phyloP scores from a whole-genome alignment of 2,888 invertebrate genomes.

The Stenichneumon culpator region DNA sequence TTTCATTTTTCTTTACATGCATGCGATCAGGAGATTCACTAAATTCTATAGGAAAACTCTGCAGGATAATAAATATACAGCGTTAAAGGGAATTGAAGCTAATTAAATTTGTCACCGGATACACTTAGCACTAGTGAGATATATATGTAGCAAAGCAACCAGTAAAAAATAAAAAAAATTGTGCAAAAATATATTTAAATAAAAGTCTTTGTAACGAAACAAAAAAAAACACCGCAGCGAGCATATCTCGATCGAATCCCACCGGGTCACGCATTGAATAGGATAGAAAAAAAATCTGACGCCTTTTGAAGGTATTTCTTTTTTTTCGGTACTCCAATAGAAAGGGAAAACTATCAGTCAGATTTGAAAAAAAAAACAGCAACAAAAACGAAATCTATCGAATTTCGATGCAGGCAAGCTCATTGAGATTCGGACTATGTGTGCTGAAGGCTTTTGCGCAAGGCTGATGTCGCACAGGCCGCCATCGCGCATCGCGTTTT shows the following conservation, averaged over 20 bases:
- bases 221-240: slow-evolving; percentile 19
- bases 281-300: background rate
- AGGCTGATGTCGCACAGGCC: slow-evolving; percentile 67
- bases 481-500: slow-evolving; percentile 58
- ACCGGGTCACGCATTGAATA: background rate
- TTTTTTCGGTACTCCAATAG: background rate
- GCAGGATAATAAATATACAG: slow-evolving; percentile 21
- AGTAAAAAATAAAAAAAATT: background rate
- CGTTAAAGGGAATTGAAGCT: slow-evolving; percentile 9
- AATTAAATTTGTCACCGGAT: slow-evolving; percentile 20
- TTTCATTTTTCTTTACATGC: slow-evolving; percentile 18
- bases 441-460: slow-evolving; percentile 58
- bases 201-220: background rate
- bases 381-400: slow-evolving; percentile 51
- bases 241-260: slow-evolving; percentile 26
- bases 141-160: slow-evolving; percentile 6
- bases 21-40: slow-evolving; percentile 8
- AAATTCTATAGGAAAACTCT: slow-evolving; percentile 44
- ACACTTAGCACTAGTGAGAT: slow-evolving; percentile 1
- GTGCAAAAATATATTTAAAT: background rate
- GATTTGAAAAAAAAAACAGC: background rate
- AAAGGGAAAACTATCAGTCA: background rate
- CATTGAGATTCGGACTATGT: slow-evolving; percentile 72
- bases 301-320: background rate
- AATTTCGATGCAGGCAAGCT: slow-evolving; percentile 77